These are phyloP conservation scores for Bovichtus variegatus DNA, from an alignment of 2,797 vertebrate genomes.

Conservation along the genomic window DNA sequence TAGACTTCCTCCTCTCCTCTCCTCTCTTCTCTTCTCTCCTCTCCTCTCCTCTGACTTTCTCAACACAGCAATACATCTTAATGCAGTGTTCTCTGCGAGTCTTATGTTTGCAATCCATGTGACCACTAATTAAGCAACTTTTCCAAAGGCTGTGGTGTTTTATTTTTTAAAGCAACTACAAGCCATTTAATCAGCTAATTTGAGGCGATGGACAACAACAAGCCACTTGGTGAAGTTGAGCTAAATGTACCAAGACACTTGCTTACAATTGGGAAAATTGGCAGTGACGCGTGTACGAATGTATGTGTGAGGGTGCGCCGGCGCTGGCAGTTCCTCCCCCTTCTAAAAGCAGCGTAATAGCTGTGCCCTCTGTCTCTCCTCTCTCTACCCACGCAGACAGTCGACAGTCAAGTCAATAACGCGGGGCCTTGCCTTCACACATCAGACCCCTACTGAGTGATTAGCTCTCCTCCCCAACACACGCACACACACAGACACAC, in stretches of 20 bases:
- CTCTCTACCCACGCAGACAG: slow-evolving; percentile 76
- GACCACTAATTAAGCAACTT: slow-evolving; percentile 30
- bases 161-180: slow-evolving; percentile 16
- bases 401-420: slow-evolving; percentile 80
- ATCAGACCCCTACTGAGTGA: slow-evolving; percentile 82
- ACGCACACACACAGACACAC: slow-evolving; percentile 41
- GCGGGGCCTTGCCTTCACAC: slow-evolving; percentile 77
- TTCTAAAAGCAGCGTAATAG: slow-evolving; percentile 61
- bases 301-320: slow-evolving; percentile 34
- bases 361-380: slow-evolving; percentile 75
- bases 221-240: slow-evolving; percentile 37
- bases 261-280: slow-evolving; percentile 55
- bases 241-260: slow-evolving; percentile 56
- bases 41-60: too few relatives aligned
- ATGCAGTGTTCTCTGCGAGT: slow-evolving; percentile 8
- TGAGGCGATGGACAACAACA: slow-evolving; percentile 36
- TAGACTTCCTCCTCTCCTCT: neutral
- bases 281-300: slow-evolving; percentile 20
- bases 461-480: slow-evolving; percentile 71
- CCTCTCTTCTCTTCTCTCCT: neutral
- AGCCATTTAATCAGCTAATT: slow-evolving; percentile 44
- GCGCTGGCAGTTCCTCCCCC: slow-evolving; percentile 31
- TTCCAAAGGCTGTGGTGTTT: slow-evolving; percentile 12
- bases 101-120: neutral
- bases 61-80: slow-evolving; percentile 7